Base-by-base conservation (phyloP, 2,797 vertebrate species). In the Phylloscopus collybita region DNA sequence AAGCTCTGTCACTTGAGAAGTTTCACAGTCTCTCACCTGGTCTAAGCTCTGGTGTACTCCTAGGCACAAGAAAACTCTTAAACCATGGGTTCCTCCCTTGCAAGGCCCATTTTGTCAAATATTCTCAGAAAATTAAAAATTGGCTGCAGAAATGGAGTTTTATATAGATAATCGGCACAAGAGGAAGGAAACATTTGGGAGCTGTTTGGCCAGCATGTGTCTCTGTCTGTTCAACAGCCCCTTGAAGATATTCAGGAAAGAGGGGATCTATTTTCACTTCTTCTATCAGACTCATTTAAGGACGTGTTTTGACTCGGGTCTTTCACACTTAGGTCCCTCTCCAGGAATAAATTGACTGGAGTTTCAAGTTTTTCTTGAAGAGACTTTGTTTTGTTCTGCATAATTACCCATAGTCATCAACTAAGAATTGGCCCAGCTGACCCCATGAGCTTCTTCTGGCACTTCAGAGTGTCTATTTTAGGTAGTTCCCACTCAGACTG, bases 1-100 rank as follows among this genome's bases (percentile, higher is more conserved):
- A 32, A 12, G 12, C 11, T 60, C 25, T n/a, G 1, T 6, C 4
- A 0, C 12, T 16, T 19, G 38, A 38, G 2, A 36, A 34, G 10
- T 14, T 30, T n/a, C 40, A 54, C 30, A 42, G 2, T 20, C 14
- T 16, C 34, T 44, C 22, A 25, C 6, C 13, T 51, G 32, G 1
- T 27, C 73, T 44, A 20, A 74, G 18, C 7, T 50, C 21, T 23
- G 32, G 3, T 11, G 16, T 11, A 4, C 9, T 23, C 13, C 29
- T 4, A 9, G 26, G 26, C 47, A 57, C 32, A 50, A 69, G 18
- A 45, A 40, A 64, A 42, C 7, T 11, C 54, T 51, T 20, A 13
- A 56, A 14, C 10, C 14, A 10, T 1, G 5, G 2, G 0, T 22
- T 59, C 18, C 42, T 62, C 23, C 32, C 11, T 27, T 5, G 9